phyloP scores from a whole-genome alignment of 1,140 invertebrate genomes.

The Lepidotrigona ventralis region DNA sequence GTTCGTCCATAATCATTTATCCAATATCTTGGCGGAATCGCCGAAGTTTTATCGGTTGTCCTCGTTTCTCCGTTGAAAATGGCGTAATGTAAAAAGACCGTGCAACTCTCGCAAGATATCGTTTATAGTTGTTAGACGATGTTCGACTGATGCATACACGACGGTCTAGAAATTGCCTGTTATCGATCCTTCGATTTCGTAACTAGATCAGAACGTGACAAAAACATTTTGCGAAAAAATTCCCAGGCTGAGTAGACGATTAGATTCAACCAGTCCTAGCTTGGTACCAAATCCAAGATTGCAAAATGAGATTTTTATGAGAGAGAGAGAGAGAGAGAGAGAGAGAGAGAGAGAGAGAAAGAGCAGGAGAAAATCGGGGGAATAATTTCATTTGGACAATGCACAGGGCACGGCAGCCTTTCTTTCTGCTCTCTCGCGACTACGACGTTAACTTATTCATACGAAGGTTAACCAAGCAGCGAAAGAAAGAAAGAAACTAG shows the following conservation, averaged over 20 bases:
- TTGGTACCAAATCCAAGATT: too few species aligned
- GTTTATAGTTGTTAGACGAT: background rate
- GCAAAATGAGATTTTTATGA: too few species aligned
- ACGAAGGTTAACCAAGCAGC: background rate
- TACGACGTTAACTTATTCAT: slow-evolving; percentile 32
- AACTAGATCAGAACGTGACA: too few species aligned
- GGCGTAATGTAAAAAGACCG: background rate
- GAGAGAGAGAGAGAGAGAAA: too few species aligned
- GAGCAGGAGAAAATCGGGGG: background rate
- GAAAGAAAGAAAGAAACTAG: slow-evolving; percentile 41
- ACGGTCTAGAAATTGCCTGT: too few species aligned
- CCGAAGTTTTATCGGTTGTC: background rate
- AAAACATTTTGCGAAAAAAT: too few species aligned
- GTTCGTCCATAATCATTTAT: slow-evolving; percentile 13
- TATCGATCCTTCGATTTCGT: too few species aligned
- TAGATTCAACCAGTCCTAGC: too few species aligned
- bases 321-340: too few species aligned
- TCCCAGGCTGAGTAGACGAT: too few species aligned
- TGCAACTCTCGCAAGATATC: background rate
- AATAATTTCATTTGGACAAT: background rate
- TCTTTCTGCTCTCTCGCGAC: background rate
- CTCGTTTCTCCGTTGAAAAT: background rate
- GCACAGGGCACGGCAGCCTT: background rate
- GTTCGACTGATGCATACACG: background rate
- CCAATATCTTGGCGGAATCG: background rate